These are phyloP conservation scores for Camptogramma bilineatum DNA, from an alignment of 2,888 invertebrate genomes.

Conservation along the genomic window DNA sequence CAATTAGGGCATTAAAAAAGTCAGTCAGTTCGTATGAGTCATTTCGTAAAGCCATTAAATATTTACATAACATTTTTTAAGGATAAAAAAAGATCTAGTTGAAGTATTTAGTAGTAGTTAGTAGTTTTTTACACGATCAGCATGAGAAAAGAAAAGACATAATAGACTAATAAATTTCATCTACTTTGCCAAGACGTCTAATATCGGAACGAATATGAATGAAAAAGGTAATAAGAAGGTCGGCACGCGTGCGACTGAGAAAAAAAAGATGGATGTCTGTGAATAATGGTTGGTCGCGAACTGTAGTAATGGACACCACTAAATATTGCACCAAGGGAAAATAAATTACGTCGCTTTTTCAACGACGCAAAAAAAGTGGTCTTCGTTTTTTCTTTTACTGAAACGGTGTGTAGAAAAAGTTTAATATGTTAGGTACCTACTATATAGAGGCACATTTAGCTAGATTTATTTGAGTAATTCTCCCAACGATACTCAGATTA, in stretches of 20 bases:
- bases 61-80: no score
- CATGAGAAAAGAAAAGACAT: not conserved
- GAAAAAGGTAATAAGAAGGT: constrained; percentile 81
- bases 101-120: no score
- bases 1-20: no score
- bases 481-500: not conserved
- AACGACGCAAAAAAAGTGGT: constrained; percentile 77
- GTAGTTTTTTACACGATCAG: not conserved
- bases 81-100: no score
- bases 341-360: constrained; percentile 84
- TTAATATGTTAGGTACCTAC: constrained; percentile 72
- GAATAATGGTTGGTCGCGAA: constrained; percentile 85
- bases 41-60: no score
- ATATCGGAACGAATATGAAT: constrained; percentile 72
- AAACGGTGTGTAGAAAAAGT: constrained; percentile 72
- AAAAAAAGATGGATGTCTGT: constrained; percentile 82
- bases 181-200: constrained; percentile 37
- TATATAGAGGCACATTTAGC: constrained; percentile 46
- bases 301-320: constrained; percentile 85
- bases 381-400: constrained; percentile 77
- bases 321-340: constrained; percentile 84
- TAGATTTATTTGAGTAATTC: constrained; percentile 30
- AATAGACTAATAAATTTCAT: constrained; percentile 25
- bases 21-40: no score
- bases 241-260: constrained; percentile 67